Base-by-base conservation (phyloP, 2,888 invertebrate species). In the Sialis lutaria region DNA sequence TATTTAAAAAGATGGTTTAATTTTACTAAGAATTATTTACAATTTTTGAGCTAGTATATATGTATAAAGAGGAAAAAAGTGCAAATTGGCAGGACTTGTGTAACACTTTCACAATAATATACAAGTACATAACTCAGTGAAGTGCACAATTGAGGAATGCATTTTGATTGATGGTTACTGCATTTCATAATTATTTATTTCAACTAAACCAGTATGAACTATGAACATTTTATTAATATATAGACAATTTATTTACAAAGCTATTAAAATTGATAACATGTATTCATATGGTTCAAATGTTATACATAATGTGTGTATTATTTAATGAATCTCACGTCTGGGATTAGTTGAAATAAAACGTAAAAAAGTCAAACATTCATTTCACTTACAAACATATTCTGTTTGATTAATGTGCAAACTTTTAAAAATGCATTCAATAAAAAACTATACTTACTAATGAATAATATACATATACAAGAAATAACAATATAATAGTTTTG, bases 21-120 rank as follows among this genome's bases (percentile, higher is more conserved):
- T 22, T 22, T 22, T 22, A 22, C 22, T 22, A 22, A 22, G 22
- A 22, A 22, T 37, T 42, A 42, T 42, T 42, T 42, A 42, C 42
- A 42, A 10, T 31, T 42, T 30, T 42, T 42, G 42, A 42, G 42
- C 42, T 42, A 42, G 42, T 31, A 31, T 42, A 9, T 31, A 31
- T 10, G 10, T 42, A 31, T 31, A 9, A 30, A 30, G 10, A 31
- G 32, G 32, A 32, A 32, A 45, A 40, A 44, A 44, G 44, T 44
- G 44, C 44, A 44, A 44, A 45, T 45, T 45, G 45, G 45, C 45
- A 45, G 45, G 45, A 45, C 45, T 45, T 45, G 45, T 45, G 45
- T 45, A 40, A 44, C 44, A 35, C 30, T 33, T 44, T 44, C 44
- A 44, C 13, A 44, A 37, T 37, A 37, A 10, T 12, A 12, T 37